phyloP scores from a whole-genome alignment of 2,113 vertebrate genomes.

The Aptenodytes patagonicus region DNA sequence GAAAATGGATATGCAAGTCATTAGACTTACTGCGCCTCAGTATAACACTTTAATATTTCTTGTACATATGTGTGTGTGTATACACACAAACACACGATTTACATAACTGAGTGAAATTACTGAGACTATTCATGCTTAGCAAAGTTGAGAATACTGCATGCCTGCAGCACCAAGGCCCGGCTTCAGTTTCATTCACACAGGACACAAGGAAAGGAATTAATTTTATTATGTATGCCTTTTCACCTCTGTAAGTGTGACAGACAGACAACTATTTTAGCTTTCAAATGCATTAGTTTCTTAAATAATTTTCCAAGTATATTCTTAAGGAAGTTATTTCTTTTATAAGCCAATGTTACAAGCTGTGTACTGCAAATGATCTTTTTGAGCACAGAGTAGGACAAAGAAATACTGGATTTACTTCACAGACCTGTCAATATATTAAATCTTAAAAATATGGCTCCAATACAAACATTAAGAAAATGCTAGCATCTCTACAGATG shows the following conservation, averaged over 20 bases:
- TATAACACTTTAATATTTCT: accelerated
- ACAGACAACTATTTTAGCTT: background rate
- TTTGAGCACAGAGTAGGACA: background rate
- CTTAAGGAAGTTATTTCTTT: background rate
- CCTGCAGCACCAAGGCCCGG: background rate
- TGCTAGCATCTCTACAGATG: background rate
- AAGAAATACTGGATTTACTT: background rate
- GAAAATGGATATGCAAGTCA: background rate
- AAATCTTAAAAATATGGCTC: background rate
- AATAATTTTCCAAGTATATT: background rate
- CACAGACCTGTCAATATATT: background rate
- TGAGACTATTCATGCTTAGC: accelerated
- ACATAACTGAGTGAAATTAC: background rate
- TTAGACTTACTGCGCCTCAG: background rate
- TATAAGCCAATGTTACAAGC: background rate
- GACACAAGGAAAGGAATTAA: background rate
- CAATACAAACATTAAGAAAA: background rate
- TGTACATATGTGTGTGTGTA: too few species aligned
- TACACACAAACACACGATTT: accelerated
- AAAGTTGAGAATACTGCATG: background rate
- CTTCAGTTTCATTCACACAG: background rate
- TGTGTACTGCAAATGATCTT: background rate
- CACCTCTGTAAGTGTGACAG: background rate
- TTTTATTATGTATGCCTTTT: background rate
- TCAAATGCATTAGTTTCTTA: background rate